phyloP scores from a whole-genome alignment of 1,140 invertebrate species.

The Halyomorpha halys region DNA sequence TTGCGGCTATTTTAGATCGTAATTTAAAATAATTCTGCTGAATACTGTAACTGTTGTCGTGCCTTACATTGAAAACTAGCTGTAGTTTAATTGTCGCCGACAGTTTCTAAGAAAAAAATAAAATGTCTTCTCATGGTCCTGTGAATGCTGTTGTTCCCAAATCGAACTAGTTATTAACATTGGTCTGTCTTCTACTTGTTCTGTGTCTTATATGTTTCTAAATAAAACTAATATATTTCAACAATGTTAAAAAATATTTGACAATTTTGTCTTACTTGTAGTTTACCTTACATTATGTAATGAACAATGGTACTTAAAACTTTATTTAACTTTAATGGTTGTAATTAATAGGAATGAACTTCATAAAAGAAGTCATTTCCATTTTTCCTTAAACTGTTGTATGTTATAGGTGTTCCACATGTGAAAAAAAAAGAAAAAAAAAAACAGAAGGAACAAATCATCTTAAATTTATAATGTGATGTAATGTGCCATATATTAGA shows the following conservation, averaged over 20 bases:
- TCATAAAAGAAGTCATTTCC: background rate
- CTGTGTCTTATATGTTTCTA: too few species aligned
- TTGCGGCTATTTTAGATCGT: slow-evolving; percentile 10
- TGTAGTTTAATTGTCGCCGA: slow-evolving; percentile 11
- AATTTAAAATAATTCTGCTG: background rate
- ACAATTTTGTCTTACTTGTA: background rate
- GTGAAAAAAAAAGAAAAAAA: background rate
- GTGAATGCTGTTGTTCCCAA: background rate
- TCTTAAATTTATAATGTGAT: slow-evolving; percentile 17
- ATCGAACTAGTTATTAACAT: too few species aligned
- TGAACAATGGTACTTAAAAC: slow-evolving; percentile 12
- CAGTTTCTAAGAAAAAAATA: background rate
- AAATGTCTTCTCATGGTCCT: background rate
- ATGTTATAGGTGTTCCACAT: background rate
- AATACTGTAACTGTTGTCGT: background rate
- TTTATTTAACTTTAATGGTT: slow-evolving; percentile 3
- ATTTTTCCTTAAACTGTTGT: too few species aligned
- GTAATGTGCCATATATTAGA: slow-evolving; percentile 19
- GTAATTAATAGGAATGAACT: background rate
- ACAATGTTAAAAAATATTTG: too few species aligned
- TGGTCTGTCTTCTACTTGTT: too few species aligned
- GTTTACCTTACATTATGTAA: too few species aligned
- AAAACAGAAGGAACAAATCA: too few species aligned
- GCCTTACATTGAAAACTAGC: slow-evolving; percentile 11
- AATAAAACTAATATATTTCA: too few species aligned